Base-by-base conservation (phyloP, 2,888 invertebrate genomes). In the Xestia xanthographa region DNA sequence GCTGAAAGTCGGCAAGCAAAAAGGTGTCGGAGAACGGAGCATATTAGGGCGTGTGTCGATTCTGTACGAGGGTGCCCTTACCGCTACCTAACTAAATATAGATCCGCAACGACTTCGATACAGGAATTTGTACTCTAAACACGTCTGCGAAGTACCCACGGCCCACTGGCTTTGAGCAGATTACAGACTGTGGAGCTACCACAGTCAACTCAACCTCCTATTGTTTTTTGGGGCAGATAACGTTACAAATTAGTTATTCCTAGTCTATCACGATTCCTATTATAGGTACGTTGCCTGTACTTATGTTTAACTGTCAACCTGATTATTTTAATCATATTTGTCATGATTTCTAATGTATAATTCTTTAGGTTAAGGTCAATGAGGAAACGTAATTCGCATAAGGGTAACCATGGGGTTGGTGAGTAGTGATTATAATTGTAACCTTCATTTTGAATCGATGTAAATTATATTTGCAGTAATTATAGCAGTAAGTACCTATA, bases 1-100 rank as follows among this genome's bases (percentile, higher is more conserved):
- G 91, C 91, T 91, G 87, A 92, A 91, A 88, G 88, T 81, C 85
- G 86, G 83, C 79, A 84, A 84, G 86, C 85, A 91, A 92, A 90
- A 92, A 91, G 89, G 91, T 92, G 92, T 90, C 83, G 88, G 90
- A 34, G 34, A 87, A 86, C 80, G 85, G 79, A 82, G 79, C 70
- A 87, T 86, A 88, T 89, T 89, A 91, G 89, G 91, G 91, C 88
- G 90, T 85, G 87, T 81, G 86, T 86, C 82, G 86, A 83, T 84
- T 87, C 87, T 86, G 84, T 82, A 75, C 80, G 87, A 86, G 93
- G 93, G 93, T 90, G 91, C 91, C 91, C 89, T 91, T 87, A 86
- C 90, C 87, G 87, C 86, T 86, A 88, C 88, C 87, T 89, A 88
- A 91, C 94, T 95, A 95, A 94, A 95, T 93, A 95, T 95, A 95